Conservation (phyloP, 2,113 vertebrate species). For the Cyanoramphus novaezelandiae region DNA sequence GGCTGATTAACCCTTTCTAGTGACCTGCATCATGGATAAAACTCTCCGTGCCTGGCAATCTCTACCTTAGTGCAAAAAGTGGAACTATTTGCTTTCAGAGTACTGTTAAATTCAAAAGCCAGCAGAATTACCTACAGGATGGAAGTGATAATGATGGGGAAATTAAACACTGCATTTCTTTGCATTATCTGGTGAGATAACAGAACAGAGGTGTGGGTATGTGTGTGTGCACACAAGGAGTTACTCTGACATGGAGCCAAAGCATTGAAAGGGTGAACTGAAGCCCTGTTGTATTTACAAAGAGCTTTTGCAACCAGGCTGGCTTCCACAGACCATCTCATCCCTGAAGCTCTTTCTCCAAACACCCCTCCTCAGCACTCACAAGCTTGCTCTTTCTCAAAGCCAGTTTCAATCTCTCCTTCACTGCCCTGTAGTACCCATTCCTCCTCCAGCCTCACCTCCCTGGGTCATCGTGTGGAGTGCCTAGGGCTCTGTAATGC, state of each 20-base stretch:
- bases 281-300: not conserved
- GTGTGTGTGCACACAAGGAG: not conserved
- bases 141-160: not conserved
- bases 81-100: not conserved
- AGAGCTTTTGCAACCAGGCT: not conserved
- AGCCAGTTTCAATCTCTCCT: not conserved
- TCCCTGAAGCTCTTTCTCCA: not conserved
- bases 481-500: not conserved
- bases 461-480: not conserved
- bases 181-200: not conserved
- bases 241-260: not conserved
- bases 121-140: not conserved
- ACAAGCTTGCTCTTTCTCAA: not conserved
- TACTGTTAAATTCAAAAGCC: not conserved
- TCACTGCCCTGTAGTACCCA: not conserved
- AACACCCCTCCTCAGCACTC: not conserved
- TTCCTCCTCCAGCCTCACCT: not conserved
- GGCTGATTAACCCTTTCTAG: slow-evolving; percentile 32
- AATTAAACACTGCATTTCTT: not conserved
- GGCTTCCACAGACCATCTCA: not conserved
- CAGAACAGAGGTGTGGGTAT: not conserved
- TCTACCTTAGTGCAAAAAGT: not conserved
- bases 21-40: not conserved
- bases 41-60: not conserved
- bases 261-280: not conserved